These are phyloP conservation scores for Orthosia incerta DNA, from an alignment of 2,888 invertebrate genomes.

Conservation along the genomic window DNA sequence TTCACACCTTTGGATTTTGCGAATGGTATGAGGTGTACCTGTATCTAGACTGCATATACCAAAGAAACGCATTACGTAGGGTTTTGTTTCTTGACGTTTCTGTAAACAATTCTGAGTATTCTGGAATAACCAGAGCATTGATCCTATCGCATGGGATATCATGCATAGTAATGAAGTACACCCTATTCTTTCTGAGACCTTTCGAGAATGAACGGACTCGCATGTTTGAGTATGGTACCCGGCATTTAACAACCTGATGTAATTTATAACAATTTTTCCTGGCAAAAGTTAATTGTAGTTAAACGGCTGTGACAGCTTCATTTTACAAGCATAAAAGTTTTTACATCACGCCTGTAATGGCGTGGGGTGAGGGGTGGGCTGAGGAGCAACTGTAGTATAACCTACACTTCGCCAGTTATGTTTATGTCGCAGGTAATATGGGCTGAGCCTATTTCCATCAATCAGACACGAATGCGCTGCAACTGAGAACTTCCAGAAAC, in stretches of 20 bases:
- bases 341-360: too few relatives aligned
- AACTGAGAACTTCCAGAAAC: not conserved
- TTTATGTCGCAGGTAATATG: too few relatives aligned
- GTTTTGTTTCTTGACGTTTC: slow-evolving; percentile 22
- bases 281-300: slow-evolving; percentile 29
- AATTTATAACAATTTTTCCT: slow-evolving; percentile 26
- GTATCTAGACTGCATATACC: too few relatives aligned
- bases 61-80: too few relatives aligned
- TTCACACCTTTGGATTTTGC: too few relatives aligned
- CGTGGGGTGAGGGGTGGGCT: too few relatives aligned
- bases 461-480: too few relatives aligned
- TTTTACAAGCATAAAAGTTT: slow-evolving; percentile 16
- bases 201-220: slow-evolving; percentile 29
- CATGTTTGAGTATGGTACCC: not conserved
- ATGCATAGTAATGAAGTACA: slow-evolving; percentile 38
- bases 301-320: slow-evolving; percentile 9
- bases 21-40: too few relatives aligned
- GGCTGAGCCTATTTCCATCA: too few relatives aligned
- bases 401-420: too few relatives aligned
- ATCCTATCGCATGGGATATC: slow-evolving; percentile 23
- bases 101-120: slow-evolving; percentile 22
- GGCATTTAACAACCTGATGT: not conserved
- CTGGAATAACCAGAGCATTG: slow-evolving; percentile 23
- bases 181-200: slow-evolving; percentile 19
- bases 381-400: too few relatives aligned